Conservation (phyloP, 2,113 vertebrate genomes). For the Ceyx margarethae region DNA sequence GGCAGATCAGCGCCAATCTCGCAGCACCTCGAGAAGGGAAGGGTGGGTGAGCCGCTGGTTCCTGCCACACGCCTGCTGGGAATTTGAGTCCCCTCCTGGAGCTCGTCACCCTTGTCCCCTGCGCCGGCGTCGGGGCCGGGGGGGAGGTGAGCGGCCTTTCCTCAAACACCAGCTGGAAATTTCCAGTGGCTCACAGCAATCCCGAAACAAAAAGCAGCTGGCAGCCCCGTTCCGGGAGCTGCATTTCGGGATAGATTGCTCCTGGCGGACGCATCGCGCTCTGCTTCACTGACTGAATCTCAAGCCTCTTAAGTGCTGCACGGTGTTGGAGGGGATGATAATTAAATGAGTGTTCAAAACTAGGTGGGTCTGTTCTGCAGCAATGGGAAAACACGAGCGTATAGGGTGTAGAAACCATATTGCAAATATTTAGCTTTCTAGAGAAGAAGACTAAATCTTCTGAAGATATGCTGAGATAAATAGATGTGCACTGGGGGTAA, state of each 20-base stretch:
- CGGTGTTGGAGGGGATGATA: background rate
- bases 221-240: fast-evolving
- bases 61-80: slow-evolving; percentile 39
- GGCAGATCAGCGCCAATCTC: background rate
- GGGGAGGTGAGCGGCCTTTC: background rate
- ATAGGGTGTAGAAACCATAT: background rate
- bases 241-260: background rate
- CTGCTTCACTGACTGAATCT: background rate
- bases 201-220: background rate
- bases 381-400: background rate
- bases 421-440: background rate
- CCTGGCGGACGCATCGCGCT: background rate
- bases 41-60: background rate
- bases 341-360: background rate
- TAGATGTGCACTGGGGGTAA: background rate
- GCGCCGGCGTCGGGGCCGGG: background rate
- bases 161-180: background rate
- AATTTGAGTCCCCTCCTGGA: slow-evolving; percentile 18
- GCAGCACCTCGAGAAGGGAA: background rate
- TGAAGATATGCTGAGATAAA: background rate
- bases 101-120: background rate
- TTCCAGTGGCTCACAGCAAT: background rate
- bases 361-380: background rate
- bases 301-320: background rate
- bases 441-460: too few species aligned